Evolutionary conservation across 2,888 invertebrate genomes (phyloP).

Genomic region (Eudasyphora cyanicolor): DNA sequence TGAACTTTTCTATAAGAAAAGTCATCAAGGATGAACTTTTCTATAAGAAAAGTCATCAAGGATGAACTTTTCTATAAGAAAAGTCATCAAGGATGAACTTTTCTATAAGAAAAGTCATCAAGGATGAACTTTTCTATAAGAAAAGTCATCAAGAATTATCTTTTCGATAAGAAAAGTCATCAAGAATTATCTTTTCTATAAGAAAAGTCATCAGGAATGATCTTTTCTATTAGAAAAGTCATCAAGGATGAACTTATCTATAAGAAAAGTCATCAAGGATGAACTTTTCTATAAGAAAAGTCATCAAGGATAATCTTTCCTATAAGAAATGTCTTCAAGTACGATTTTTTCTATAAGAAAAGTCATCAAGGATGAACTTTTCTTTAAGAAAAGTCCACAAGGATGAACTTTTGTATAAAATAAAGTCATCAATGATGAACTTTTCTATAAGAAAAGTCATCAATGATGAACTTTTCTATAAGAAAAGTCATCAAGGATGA

Average conservation of each 20-base stretch:
- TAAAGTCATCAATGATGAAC: too few species aligned
- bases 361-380: not conserved
- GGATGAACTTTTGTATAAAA: not conserved
- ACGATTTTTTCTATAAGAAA: not conserved
- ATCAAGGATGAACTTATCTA: not conserved
- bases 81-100: not conserved
- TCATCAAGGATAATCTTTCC: not conserved
- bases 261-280: too few species aligned
- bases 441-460: constrained; percentile 2
- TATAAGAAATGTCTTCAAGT: too few species aligned
- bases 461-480: not conserved
- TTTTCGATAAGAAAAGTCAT: not conserved
- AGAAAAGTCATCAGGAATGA: too few species aligned
- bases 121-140: not conserved
- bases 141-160: too few species aligned
- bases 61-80: not conserved
- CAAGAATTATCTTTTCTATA: not conserved
- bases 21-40: not conserved
- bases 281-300: not conserved
- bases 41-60: constrained; percentile 1
- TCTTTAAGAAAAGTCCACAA: not conserved
- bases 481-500: too few species aligned
- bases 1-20: not conserved
- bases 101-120: constrained; percentile 3
- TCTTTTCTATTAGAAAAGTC: not conserved